Evolutionary conservation across 2,888 invertebrate genomes (phyloP).

Genomic region (Ormyrus thymus): DNA sequence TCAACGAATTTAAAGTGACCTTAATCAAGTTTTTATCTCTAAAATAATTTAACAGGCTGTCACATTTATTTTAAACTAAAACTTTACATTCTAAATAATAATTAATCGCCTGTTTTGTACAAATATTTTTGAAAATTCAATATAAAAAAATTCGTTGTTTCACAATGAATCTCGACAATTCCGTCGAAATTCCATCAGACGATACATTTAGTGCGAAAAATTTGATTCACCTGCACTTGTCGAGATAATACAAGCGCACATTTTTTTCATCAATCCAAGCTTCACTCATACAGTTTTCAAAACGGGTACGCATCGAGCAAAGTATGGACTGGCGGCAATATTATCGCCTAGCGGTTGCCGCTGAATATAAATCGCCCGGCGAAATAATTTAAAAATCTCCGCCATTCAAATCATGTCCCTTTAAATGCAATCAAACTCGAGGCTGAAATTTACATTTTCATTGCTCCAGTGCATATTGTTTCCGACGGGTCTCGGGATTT

Average conservation of each 20-base stretch:
- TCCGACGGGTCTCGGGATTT: constrained; percentile 22
- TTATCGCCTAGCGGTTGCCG: constrained; percentile 14
- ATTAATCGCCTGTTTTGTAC: no score
- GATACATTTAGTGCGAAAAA: no score
- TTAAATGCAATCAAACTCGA: constrained; percentile 43
- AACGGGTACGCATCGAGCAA: not conserved
- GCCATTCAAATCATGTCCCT: constrained; percentile 36
- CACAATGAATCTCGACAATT: no score
- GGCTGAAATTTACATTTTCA: constrained; percentile 49
- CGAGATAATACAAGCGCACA: not conserved
- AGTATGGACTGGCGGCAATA: not conserved
- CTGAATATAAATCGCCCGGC: constrained; percentile 35
- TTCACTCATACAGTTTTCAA: constrained; percentile 19
- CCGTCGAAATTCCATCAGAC: no score
- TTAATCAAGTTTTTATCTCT: no score
- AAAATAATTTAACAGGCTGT: no score
- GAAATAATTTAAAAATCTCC: constrained; percentile 47
- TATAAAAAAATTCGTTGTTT: no score
- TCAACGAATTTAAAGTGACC: no score
- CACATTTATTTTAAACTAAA: no score
- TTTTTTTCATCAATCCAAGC: not conserved
- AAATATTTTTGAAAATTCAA: no score
- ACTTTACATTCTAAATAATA: no score
- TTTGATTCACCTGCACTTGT: not conserved
- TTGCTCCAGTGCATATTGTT: constrained; percentile 45